Conservation (phyloP, 1,140 invertebrate species). For the Odontomachus brunneus region DNA sequence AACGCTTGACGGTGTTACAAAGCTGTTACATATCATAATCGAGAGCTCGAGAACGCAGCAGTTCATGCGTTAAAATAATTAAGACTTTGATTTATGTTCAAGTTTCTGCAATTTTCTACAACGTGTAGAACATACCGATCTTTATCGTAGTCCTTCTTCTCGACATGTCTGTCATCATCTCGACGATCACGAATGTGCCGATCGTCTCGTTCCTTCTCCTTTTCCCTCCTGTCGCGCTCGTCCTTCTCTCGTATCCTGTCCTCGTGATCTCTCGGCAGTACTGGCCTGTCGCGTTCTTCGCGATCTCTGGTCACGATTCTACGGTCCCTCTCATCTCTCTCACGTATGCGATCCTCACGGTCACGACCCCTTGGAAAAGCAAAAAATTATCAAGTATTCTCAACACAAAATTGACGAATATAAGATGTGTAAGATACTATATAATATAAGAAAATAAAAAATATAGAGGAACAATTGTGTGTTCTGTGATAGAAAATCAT, state of each 20-base stretch:
- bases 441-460: too few species aligned
- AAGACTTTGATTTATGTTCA: background rate
- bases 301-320: slow-evolving; percentile 69
- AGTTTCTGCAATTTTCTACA: background rate
- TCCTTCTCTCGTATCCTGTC: slow-evolving; percentile 80
- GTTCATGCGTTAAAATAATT: background rate
- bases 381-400: background rate
- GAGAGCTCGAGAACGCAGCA: background rate
- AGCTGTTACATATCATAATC: background rate
- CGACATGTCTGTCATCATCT: slow-evolving; percentile 77
- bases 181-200: slow-evolving; percentile 79
- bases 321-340: slow-evolving; percentile 81
- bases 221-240: slow-evolving; percentile 81
- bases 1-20: background rate
- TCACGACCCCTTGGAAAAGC: slow-evolving; percentile 73
- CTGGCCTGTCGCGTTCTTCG: slow-evolving; percentile 71
- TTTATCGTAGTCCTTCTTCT: slow-evolving; percentile 82
- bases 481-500: too few species aligned
- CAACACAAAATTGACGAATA: background rate
- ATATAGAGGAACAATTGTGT: background rate
- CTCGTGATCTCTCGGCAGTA: slow-evolving; percentile 74
- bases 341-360: slow-evolving; percentile 76
- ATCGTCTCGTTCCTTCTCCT: slow-evolving; percentile 81
- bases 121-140: slow-evolving; percentile 75
- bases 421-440: too few species aligned